A percentile compares a stretch with the other conserved stretches of the same genome.
Evolutionary conservation across 2,113 vertebrate genomes (phyloP).

Genomic region (Pongo abelii): DNA sequence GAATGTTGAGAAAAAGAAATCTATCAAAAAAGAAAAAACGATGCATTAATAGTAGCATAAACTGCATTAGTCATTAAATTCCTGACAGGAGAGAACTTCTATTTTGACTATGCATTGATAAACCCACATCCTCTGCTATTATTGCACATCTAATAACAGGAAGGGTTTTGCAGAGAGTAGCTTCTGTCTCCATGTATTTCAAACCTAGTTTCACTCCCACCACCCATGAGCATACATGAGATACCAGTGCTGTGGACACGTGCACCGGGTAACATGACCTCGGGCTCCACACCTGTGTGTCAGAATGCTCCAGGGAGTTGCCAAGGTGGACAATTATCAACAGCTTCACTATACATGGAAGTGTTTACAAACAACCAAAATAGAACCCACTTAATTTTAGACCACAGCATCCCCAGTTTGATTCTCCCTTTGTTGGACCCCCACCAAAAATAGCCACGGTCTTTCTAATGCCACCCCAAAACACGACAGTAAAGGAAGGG

Average conservation of each 20-base stretch:
- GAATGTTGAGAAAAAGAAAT: constrained; percentile 8
- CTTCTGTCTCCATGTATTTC: not conserved
- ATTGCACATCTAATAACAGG: not conserved
- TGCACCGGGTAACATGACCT: not conserved
- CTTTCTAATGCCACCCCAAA: not conserved
- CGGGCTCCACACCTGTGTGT: not conserved
- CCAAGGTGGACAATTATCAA: not conserved
- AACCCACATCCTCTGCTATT: not conserved
- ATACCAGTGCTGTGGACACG: accelerated
- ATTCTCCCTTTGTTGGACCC: not conserved
- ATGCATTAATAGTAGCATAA: not conserved
- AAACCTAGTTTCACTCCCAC: not conserved
- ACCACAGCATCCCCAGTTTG: not conserved
- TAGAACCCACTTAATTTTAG: not conserved
- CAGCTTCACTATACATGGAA: not conserved
- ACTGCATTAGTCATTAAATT: not conserved
- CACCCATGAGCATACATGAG: not conserved
- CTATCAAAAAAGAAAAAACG: not conserved
- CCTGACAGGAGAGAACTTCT: not conserved
- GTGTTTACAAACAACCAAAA: not conserved
- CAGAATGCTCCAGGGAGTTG: not conserved
- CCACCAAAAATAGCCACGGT: not conserved
- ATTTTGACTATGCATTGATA: not conserved
- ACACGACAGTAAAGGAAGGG: not conserved
- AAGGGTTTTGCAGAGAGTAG: not conserved